Evolutionary conservation across 2,888 invertebrate genomes (phyloP), one percentile per base, ranked within the genome.

Genomic region (Chironomus riparius): DNA sequence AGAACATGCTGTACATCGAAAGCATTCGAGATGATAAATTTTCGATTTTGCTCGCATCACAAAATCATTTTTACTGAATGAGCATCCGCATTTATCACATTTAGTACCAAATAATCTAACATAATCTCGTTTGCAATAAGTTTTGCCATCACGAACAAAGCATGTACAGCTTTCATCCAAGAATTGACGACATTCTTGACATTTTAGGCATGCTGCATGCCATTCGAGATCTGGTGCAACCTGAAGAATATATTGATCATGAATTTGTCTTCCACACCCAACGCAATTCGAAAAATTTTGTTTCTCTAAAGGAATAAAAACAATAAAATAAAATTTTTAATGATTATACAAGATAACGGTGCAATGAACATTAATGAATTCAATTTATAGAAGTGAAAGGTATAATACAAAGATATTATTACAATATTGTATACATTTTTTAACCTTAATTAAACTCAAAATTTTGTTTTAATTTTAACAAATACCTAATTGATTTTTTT

Each of bases 191-290:
- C 98, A 99, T 85, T 98, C 97, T 84, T 94, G 94, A 86, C 98
- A 99, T 87, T 93, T 97, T 80, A 99, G 91, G 85, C 99, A 99
- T 79, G 97, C 94, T 78, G 97, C 97, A 87, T 99, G 99, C 97
- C 98, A 99, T 87, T 98, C 98, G 83, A 99, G 89, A 87, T 99
- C 97, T 10, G 99, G 98, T 0, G 97, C 95, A 81, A 99, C 98
- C 82, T 97, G 89, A 81, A 99, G 89, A 85, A 99, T 98, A 89
- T 95, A 99, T 87, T 97, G 98, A 88, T 99, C 99, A 86, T 95
- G 94, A 84, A 99, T 99, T 86, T 94, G 95, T 77, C 94, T 93
- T 6, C 97, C 97, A 85, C 98, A 98, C 74, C 98, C 98, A 82
- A 97, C 95, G 87, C 98, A 98, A 80, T 93, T 88, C 78, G 93